phyloP scores from a whole-genome alignment of 2,888 invertebrate genomes.

The Pyrocoelia pectoralis region DNA sequence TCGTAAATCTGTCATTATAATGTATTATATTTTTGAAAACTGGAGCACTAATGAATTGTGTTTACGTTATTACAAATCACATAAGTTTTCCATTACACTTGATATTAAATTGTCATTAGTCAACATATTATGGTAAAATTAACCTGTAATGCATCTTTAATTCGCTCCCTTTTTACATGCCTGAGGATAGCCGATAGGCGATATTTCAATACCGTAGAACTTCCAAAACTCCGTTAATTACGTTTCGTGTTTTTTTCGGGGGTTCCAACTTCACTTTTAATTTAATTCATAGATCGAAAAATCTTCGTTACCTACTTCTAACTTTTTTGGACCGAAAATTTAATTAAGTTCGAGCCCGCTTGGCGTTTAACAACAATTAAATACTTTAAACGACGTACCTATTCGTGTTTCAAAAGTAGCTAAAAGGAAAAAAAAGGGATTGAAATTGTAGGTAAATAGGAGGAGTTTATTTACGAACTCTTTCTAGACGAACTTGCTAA shows the following conservation, averaged over 20 bases:
- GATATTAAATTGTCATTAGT: constrained; percentile 2
- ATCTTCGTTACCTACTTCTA: neutral
- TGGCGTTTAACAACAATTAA: constrained; percentile 22
- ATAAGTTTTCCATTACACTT: neutral
- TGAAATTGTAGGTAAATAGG: constrained; percentile 29
- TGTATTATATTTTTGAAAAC: too few relatives aligned
- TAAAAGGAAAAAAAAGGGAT: too few relatives aligned
- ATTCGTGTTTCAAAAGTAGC: constrained; percentile 32
- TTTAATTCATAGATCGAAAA: neutral
- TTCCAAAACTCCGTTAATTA: neutral
- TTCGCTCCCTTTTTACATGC: neutral
- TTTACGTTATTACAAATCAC: neutral
- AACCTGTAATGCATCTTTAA: neutral
- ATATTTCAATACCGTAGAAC: too few relatives aligned
- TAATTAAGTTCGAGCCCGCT: neutral
- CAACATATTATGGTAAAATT: neutral
- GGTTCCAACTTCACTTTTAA: neutral
- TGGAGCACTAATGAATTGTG: too few relatives aligned
- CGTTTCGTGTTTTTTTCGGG: neutral
- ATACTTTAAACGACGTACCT: constrained; percentile 35
- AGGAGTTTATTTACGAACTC: constrained; percentile 24
- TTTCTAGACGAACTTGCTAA: constrained; percentile 27
- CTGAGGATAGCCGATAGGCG: too few relatives aligned
- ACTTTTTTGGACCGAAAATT: neutral
- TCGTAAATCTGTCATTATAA: too few relatives aligned